Percentiles rank a stretch among this genome's conserved stretches.
Conservation (phyloP, 2,113 vertebrate genomes). For the Oryzias celebensis region DNA sequence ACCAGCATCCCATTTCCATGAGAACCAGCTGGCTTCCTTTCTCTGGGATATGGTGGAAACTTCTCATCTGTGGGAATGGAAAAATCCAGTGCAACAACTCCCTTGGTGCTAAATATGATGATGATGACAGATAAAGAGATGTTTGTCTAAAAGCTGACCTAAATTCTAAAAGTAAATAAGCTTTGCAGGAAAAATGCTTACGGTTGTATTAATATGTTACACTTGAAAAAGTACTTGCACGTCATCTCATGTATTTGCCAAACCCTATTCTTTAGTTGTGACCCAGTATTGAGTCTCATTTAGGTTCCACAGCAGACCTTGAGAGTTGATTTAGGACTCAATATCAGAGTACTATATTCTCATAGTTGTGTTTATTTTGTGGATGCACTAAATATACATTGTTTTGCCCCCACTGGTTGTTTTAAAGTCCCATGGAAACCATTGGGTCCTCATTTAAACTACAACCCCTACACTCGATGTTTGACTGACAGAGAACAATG, state of each 20-base stretch:
- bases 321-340: too few species aligned
- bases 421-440: too few species aligned
- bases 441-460: too few species aligned
- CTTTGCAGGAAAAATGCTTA: background rate
- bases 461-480: too few species aligned
- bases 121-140: conserved; percentile 2
- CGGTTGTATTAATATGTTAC: too few species aligned
- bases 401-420: too few species aligned
- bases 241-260: too few species aligned
- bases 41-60: conserved; percentile 50
- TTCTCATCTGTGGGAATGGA: conserved; percentile 57
- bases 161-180: background rate
- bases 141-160: background rate
- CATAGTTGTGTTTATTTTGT: background rate
- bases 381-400: background rate
- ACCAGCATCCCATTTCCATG: conserved; percentile 34
- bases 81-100: conserved; percentile 27
- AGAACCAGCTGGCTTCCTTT: conserved; percentile 34
- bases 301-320: too few species aligned
- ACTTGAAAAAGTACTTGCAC: too few species aligned
- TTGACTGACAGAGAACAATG: too few species aligned
- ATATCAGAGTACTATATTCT: too few species aligned
- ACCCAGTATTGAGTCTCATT: too few species aligned
- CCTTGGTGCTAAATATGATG: background rate
- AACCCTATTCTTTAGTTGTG: background rate